Percentiles rank a stretch among this genome's conserved stretches.
These are phyloP conservation scores for Gonioctena quinquepunctata DNA, from an alignment of 1,140 invertebrate genomes.

Conservation along the genomic window DNA sequence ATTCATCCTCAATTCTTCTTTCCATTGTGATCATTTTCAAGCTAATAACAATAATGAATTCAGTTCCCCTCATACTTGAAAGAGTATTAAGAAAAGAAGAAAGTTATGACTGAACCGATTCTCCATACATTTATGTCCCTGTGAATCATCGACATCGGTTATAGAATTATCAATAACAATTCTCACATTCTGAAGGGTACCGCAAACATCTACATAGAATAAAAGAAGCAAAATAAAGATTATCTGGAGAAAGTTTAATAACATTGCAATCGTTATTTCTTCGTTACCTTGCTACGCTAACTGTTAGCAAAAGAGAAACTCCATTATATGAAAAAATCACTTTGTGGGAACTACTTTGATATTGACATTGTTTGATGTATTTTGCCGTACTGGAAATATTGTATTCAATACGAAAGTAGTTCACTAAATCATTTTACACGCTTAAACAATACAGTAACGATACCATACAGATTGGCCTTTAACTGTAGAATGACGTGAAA, in stretches of 20 bases:
- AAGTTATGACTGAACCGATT: no score
- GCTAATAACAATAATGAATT: no score
- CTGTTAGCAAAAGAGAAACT: constrained; percentile 53
- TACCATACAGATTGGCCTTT: not conserved
- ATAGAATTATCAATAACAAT: not conserved
- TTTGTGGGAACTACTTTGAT: constrained; percentile 44
- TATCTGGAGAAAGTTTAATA: constrained; percentile 49
- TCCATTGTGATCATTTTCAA: no score
- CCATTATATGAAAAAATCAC: constrained; percentile 34
- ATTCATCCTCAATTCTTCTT: no score
- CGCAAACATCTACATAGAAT: not conserved
- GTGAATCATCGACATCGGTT: no score
- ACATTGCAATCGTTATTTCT: constrained; percentile 50
- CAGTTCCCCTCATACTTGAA: no score
- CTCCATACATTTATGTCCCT: no score
- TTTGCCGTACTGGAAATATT: constrained; percentile 10
- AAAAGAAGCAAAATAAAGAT: constrained; percentile 19
- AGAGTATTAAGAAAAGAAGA: no score
- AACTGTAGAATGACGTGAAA: not conserved
- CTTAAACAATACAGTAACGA: not conserved
- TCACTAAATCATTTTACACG: constrained; percentile 6
- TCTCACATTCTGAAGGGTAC: not conserved
- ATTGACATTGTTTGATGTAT: constrained; percentile 41
- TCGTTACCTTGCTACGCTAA: constrained; percentile 51
- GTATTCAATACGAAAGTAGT: constrained; percentile 10